A percentile compares a stretch with the other conserved stretches of the same genome.
phyloP scores from a whole-genome alignment of 2,113 vertebrate genomes.

The Myotis davidii region DNA sequence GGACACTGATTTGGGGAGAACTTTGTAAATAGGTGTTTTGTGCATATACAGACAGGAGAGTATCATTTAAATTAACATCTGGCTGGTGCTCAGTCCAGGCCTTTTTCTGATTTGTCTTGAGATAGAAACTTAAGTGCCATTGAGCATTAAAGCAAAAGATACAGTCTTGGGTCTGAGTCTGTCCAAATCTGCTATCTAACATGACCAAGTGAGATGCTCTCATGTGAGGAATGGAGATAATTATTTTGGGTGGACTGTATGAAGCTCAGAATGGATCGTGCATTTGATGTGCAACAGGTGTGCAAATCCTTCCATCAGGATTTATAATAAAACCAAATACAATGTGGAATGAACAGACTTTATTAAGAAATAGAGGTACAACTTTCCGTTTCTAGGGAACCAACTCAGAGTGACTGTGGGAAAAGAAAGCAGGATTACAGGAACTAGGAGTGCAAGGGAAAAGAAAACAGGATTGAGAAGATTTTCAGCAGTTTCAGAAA shows the following conservation, averaged over 20 bases:
- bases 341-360: background rate
- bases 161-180: background rate
- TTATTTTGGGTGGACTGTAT: background rate
- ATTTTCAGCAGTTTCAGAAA: background rate
- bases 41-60: background rate
- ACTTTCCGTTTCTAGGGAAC: background rate
- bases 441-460: rapidly evolving
- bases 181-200: background rate
- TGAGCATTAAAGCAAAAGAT: background rate
- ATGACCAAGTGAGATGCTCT: background rate
- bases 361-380: background rate
- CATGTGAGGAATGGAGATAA: background rate
- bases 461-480: background rate
- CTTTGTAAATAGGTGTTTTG: background rate
- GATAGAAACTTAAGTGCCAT: background rate
- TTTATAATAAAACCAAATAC: background rate
- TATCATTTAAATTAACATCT: background rate
- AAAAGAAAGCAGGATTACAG: background rate
- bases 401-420: background rate
- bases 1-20: background rate
- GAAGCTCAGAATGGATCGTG: background rate
- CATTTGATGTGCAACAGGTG: rapidly evolving
- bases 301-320: background rate
- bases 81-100: background rate
- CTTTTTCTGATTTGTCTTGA: background rate